A percentile compares a stretch with the other conserved stretches of the same genome.
Evolutionary conservation across 1,140 invertebrate species (phyloP).

Genomic region (Ruditapes philippinarum): DNA sequence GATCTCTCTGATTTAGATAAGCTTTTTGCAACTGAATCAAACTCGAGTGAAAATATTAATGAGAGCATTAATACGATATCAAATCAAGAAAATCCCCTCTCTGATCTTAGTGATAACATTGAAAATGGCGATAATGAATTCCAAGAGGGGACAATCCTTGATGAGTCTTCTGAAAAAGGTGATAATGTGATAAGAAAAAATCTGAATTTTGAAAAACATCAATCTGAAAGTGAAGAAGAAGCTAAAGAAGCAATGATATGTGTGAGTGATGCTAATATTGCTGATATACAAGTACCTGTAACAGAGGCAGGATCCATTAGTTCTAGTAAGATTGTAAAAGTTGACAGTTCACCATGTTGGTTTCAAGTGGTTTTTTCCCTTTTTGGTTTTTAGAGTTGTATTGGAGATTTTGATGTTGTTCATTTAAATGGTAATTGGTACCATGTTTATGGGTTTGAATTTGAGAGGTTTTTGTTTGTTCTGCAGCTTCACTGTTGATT

Average conservation of each 20-base stretch:
- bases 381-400: no score
- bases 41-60: neutral
- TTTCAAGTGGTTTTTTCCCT: neutral
- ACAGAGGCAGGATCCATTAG: neutral
- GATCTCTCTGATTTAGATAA: neutral
- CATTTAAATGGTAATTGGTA: no score
- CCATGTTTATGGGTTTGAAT: no score
- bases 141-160: no score
- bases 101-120: no score
- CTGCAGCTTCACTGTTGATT: no score
- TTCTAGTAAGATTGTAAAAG: neutral
- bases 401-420: no score
- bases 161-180: no score
- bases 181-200: neutral
- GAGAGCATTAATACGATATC: neutral
- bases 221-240: neutral
- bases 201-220: neutral
- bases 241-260: neutral
- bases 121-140: no score
- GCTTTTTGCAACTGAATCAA: neutral
- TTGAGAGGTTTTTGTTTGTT: no score
- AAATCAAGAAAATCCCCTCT: neutral
- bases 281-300: slow-evolving; percentile 40
- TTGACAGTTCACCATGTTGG: neutral
- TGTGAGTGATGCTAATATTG: slow-evolving; percentile 32